Percentiles rank a stretch among this genome's conserved stretches.
Conservation (phyloP, 2,888 invertebrate genomes). For the Anorthoa munda region DNA sequence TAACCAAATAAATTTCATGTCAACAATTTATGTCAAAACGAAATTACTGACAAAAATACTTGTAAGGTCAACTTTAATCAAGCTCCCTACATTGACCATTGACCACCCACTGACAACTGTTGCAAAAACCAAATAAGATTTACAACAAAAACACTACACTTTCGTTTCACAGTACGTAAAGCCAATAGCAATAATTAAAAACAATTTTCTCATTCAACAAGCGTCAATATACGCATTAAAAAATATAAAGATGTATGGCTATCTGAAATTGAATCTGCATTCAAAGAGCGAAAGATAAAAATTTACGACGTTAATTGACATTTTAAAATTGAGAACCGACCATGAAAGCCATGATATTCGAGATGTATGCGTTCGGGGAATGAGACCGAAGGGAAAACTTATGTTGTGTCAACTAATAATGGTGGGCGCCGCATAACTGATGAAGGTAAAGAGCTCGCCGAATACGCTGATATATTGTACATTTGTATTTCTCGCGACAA, state of each 20-base stretch:
- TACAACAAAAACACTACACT: constrained; percentile 47
- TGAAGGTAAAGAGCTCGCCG: constrained; percentile 4
- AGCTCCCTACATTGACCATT: constrained; percentile 35
- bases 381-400: constrained; percentile 52
- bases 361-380: constrained; percentile 54
- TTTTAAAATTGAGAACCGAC: constrained; percentile 74
- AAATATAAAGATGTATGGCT: constrained; percentile 72
- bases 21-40: constrained; percentile 7
- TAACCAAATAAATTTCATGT: constrained; percentile 3
- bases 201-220: constrained; percentile 64
- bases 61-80: constrained; percentile 32
- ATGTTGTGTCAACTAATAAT: constrained; percentile 43
- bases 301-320: constrained; percentile 78
- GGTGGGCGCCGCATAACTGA: constrained; percentile 2
- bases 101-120: constrained; percentile 47
- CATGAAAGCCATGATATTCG: constrained; percentile 52
- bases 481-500: not conserved
- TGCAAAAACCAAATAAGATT: constrained; percentile 42
- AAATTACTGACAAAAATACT: constrained; percentile 27
- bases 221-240: constrained; percentile 69
- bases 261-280: constrained; percentile 75
- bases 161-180: constrained; percentile 63
- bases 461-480: constrained; percentile 10
- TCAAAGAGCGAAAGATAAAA: constrained; percentile 72
- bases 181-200: constrained; percentile 66